Percentiles rank a stretch among this genome's conserved stretches.
phyloP scores from a whole-genome alignment of 2,888 invertebrate species.

The Nudaria mundana region DNA sequence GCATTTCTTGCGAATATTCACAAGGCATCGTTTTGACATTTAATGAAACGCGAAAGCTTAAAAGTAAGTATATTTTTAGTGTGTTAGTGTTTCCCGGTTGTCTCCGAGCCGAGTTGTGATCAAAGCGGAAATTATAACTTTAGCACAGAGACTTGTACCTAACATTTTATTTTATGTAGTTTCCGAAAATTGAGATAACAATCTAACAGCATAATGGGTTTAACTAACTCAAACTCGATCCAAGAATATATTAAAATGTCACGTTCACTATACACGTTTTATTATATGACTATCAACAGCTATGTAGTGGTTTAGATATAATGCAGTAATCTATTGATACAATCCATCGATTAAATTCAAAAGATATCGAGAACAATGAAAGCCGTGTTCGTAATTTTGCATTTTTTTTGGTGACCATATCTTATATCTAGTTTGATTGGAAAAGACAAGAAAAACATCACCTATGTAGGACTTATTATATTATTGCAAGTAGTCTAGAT shows the following conservation, averaged over 20 bases:
- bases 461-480: neutral
- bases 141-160: too few relatives aligned
- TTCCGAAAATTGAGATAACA: conserved; percentile 17
- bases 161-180: too few relatives aligned
- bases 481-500: neutral
- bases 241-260: neutral
- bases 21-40: too few relatives aligned
- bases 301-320: conserved; percentile 13
- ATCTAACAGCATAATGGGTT: conserved; percentile 15
- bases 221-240: conserved; percentile 6
- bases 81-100: too few relatives aligned
- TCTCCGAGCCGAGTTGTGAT: too few relatives aligned
- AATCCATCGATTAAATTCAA: conserved; percentile 20
- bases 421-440: neutral
- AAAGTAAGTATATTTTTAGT: too few relatives aligned
- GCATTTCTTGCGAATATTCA: too few relatives aligned
- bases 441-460: conserved; percentile 1
- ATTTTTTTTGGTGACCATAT: neutral
- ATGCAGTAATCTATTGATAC: conserved; percentile 19
- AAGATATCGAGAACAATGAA: conserved; percentile 21
- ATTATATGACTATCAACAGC: conserved; percentile 11
- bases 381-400: neutral
- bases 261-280: neutral
- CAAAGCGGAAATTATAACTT: too few relatives aligned
- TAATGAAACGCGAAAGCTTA: too few relatives aligned